phyloP scores from a whole-genome alignment of 2,113 vertebrate genomes.

The Hyperopisus bebe region DNA sequence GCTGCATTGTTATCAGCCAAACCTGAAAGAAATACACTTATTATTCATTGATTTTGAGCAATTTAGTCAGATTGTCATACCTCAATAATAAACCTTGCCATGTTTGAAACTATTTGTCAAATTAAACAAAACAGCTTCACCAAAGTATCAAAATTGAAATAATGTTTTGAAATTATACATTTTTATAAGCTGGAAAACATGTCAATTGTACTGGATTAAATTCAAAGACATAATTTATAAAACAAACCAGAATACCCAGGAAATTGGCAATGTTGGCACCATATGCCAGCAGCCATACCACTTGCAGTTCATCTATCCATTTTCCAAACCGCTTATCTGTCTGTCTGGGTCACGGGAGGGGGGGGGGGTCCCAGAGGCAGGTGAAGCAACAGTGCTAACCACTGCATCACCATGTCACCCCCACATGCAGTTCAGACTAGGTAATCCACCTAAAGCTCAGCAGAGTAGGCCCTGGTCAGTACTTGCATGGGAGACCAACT shows the following conservation, averaged over 20 bases:
- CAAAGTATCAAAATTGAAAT: not conserved
- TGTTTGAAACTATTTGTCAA: not conserved
- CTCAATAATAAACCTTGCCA: not conserved
- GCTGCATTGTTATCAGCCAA: not conserved
- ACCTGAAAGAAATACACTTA: not conserved
- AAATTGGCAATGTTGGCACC: not conserved
- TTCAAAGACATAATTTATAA: not conserved
- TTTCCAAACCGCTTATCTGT: no score
- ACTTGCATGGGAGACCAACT: no score
- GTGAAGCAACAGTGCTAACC: no score
- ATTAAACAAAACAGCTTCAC: not conserved
- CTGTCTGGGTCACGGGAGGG: no score
- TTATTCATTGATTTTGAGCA: not conserved
- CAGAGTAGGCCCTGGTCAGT: not conserved
- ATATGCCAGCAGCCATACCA: not conserved
- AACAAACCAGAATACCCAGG: not conserved
- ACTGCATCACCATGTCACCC: no score
- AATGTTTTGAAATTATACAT: not conserved
- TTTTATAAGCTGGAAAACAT: not conserved
- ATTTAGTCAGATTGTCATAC: not conserved
- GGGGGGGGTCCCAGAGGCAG: no score
- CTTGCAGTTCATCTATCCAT: not conserved
- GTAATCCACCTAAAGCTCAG: not conserved
- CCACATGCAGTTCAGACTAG: no score
- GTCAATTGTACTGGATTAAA: not conserved